These are phyloP conservation scores for Macropus fuliginosus DNA, from an alignment of 2,797 vertebrate genomes.

Conservation along the genomic window DNA sequence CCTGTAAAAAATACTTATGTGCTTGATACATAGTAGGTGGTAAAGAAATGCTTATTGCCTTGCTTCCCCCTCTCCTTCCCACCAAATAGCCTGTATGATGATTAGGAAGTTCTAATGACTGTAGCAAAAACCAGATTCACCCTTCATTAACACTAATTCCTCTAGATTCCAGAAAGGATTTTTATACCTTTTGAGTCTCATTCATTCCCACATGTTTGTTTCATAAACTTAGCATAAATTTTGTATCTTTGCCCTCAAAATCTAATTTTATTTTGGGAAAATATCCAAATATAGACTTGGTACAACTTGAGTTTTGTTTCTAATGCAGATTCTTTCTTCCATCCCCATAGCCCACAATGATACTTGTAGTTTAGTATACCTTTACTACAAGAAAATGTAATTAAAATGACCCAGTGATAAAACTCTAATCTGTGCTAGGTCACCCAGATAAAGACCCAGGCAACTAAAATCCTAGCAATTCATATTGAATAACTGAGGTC, in stretches of 20 bases:
- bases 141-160: neutral
- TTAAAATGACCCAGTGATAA: neutral
- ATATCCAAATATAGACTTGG: neutral
- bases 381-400: neutral
- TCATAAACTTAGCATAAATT: neutral
- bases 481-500: neutral
- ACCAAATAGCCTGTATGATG: neutral
- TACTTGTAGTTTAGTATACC: neutral
- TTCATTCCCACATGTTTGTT: neutral
- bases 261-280: neutral
- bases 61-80: neutral
- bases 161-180: neutral
- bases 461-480: neutral
- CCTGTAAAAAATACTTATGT: too few relatives aligned
- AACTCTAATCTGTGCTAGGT: neutral
- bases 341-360: neutral
- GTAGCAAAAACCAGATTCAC: neutral
- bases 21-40: neutral
- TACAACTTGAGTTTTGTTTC: neutral
- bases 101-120: neutral
- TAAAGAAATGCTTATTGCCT: neutral
- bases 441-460: neutral
- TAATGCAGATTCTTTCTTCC: neutral
- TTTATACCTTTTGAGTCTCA: neutral
- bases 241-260: neutral